Evolutionary conservation across 2,888 invertebrate species (phyloP).

Genomic region (Graphium colonna): DNA sequence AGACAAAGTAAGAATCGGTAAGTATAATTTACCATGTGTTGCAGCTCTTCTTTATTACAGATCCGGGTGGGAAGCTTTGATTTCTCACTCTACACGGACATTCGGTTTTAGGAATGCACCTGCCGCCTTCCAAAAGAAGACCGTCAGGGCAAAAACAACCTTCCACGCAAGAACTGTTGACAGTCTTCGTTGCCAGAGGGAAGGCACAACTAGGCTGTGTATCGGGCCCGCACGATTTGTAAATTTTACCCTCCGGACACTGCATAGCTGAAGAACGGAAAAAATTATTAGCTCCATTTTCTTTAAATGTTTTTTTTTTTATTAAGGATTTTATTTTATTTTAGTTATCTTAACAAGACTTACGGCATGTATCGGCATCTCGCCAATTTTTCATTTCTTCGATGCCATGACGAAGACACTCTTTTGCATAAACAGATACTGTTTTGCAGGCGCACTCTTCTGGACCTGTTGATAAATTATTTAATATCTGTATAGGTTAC

Average conservation of each 20-base stretch:
- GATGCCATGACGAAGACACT: conserved; percentile 85
- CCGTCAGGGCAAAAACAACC: conserved; percentile 94
- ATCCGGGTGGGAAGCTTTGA: conserved; percentile 85
- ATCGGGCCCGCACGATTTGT: conserved; percentile 88
- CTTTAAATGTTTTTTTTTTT: conserved; percentile 10
- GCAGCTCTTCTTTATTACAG: conserved; percentile 87
- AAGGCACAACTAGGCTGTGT: conserved; percentile 86
- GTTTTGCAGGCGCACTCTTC: conserved; percentile 88
- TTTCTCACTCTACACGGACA: conserved; percentile 91
- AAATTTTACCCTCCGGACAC: conserved; percentile 87
- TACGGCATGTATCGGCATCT: conserved; percentile 89
- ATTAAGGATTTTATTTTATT: no score
- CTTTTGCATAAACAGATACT: conserved; percentile 87
- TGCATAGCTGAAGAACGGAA: conserved; percentile 84
- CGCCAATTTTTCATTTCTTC: conserved; percentile 86
- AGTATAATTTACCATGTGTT: conserved; percentile 85
- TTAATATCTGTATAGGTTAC: no score
- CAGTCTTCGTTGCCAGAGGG: conserved; percentile 42
- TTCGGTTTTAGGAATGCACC: conserved; percentile 84
- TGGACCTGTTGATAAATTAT: conserved; percentile 48
- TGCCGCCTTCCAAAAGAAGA: conserved; percentile 85
- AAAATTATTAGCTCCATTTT: neutral
- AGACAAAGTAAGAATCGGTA: no score
- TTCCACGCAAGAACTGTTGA: conserved; percentile 84
- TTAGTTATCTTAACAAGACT: no score